Base-by-base conservation (phyloP, 2,113 vertebrate species). In the Macquaria ambigua region DNA sequence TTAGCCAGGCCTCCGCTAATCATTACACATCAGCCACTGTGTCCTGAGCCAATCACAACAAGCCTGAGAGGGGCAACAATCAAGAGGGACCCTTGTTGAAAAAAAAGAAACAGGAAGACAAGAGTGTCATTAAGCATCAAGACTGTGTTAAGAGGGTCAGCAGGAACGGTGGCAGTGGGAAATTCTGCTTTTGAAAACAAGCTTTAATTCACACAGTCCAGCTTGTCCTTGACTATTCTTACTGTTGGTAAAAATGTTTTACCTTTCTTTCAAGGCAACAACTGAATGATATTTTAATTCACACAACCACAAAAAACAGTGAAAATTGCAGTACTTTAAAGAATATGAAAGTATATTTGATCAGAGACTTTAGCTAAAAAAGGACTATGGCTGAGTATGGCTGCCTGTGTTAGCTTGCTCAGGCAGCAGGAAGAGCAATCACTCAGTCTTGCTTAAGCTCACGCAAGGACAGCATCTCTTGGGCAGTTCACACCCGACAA, bases 361-460 rank as follows among this genome's bases (percentile, higher is more conserved):
- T 28, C 8, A 31, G 18, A 52, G 23, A 52, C 11, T 37, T 61
- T 21, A 52, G 43, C 1, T 6, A 25, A 18, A 53, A n/a, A 37
- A 9, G 10, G 28, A 2, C 28, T 31, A 31, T 31, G 28, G 28
- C 28, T 31, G 28, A 31, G 28, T 25, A 15, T 20, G 64, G 25
- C 14, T 39, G 31, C 11, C 16, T 12, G 34, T 15, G 8, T 75
- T n/a, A 16, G 20, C 4, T 7, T 66, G 55, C 63, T 84, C 52
- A 76, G 55, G 25, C 56, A 81, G 37, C 52, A 43, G 69, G 67
- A 81, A 61, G 75, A 82, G 72, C 80, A 10, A 67, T 76, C 76
- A 74, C 41, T 73, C 56, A 50, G 68, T 87, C 85, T 69, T 73
- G 52, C 48, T 77, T 61, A 91, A 89, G 70, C 82, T 83, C 78